Evolutionary conservation across 2,113 vertebrate genomes (phyloP).

Genomic region (Mungos mungo): DNA sequence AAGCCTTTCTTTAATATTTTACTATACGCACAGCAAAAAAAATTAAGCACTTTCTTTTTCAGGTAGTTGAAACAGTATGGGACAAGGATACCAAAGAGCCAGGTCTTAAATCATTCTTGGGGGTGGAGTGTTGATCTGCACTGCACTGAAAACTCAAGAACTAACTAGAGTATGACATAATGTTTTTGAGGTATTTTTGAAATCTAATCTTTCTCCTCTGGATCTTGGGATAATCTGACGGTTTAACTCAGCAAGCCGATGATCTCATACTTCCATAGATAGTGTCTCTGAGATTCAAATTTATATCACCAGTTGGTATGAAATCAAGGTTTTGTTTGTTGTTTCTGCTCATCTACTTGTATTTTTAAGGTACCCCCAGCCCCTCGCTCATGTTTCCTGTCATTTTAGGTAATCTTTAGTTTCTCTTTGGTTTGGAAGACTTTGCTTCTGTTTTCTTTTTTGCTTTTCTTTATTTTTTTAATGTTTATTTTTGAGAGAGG

Average conservation of each 20-base stretch:
- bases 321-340: neutral
- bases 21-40: neutral
- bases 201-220: conserved; percentile 3
- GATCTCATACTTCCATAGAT: neutral
- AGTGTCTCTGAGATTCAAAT: neutral
- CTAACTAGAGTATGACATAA: neutral
- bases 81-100: neutral
- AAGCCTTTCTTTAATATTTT: neutral
- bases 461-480: no score
- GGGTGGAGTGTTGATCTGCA: neutral
- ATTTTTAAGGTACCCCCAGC: fast-evolving
- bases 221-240: neutral
- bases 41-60: neutral
- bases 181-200: neutral
- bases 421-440: neutral
- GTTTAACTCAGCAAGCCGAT: neutral
- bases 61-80: neutral
- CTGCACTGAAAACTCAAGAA: neutral
- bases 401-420: neutral
- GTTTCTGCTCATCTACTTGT: neutral
- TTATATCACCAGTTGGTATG: neutral
- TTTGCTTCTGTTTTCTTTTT: neutral
- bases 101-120: neutral
- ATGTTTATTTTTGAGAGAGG: no score
- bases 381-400: neutral